Evolutionary conservation across 2,797 vertebrate genomes (phyloP).

Genomic region (Leptoclinus maculatus): DNA sequence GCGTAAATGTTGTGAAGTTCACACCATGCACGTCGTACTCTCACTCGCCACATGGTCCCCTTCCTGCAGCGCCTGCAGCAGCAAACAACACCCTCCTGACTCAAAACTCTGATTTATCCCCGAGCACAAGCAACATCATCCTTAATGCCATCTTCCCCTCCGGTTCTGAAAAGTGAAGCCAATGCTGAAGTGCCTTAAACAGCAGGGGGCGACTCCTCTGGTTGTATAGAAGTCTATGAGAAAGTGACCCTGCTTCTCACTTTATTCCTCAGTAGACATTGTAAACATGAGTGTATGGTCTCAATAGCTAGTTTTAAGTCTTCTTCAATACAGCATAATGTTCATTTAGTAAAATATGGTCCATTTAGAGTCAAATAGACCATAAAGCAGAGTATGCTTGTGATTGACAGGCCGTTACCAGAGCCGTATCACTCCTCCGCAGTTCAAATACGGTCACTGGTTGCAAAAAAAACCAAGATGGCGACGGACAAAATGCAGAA

Average conservation of each 20-base stretch:
- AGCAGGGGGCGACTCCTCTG: neutral
- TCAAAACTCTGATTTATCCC: neutral
- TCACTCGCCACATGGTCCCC: neutral
- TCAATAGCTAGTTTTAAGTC: neutral
- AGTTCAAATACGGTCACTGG: neutral
- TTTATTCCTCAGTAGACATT: neutral
- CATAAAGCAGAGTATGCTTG: neutral
- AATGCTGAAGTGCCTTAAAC: neutral
- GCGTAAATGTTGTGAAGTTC: too few relatives aligned
- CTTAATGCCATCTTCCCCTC: neutral
- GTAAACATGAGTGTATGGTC: neutral
- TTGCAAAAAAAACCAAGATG: too few relatives aligned
- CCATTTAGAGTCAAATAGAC: neutral
- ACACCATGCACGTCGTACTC: neutral
- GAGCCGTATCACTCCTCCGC: neutral
- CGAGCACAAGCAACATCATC: neutral
- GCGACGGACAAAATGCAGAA: too few relatives aligned
- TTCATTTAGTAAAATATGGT: too few relatives aligned
- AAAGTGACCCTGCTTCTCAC: neutral
- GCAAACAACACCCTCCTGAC: constrained; percentile 5
- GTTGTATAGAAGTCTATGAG: neutral
- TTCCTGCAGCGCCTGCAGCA: constrained; percentile 1
- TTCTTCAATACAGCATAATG: too few relatives aligned
- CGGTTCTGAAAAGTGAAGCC: neutral
- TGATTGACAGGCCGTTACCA: neutral